A percentile compares a stretch with the other conserved stretches of the same genome.
Evolutionary conservation across 2,888 invertebrate species (phyloP).

Genomic region (Cryptocephalus moraei): DNA sequence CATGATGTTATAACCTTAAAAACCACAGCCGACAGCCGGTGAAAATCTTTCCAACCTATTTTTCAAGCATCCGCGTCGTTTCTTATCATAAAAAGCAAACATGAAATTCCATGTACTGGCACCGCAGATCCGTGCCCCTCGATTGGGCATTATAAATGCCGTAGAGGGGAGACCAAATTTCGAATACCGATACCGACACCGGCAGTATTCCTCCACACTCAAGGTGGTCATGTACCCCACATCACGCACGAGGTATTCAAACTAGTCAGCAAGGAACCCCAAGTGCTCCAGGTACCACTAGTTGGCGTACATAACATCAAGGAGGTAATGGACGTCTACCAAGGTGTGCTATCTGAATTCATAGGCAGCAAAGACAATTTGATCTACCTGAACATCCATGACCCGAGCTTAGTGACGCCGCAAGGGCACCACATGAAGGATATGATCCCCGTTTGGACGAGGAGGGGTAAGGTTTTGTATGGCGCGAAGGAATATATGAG

Average conservation of each 20-base stretch:
- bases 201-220: conserved; percentile 62
- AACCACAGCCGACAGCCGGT: too few relatives aligned
- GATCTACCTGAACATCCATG: conserved; percentile 51
- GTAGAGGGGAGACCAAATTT: conserved; percentile 47
- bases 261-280: conserved; percentile 48
- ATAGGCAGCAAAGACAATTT: conserved; percentile 45
- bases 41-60: too few relatives aligned
- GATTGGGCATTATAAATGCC: conserved; percentile 55
- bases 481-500: conserved; percentile 62
- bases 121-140: conserved; percentile 48
- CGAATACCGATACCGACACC: conserved; percentile 66
- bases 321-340: conserved; percentile 53
- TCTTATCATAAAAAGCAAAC: too few relatives aligned
- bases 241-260: conserved; percentile 67
- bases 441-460: conserved; percentile 68
- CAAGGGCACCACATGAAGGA: conserved; percentile 61
- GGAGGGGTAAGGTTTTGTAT: conserved; percentile 61
- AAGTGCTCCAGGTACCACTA: conserved; percentile 62
- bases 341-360: conserved; percentile 59
- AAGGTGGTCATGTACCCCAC: conserved; percentile 74
- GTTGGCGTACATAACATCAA: conserved; percentile 49
- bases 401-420: conserved; percentile 56
- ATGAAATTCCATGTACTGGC: conserved; percentile 66
- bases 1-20: too few relatives aligned
- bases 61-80: too few relatives aligned